Conservation (phyloP, 2,888 invertebrate genomes). For the Iselma pallidipennis region DNA sequence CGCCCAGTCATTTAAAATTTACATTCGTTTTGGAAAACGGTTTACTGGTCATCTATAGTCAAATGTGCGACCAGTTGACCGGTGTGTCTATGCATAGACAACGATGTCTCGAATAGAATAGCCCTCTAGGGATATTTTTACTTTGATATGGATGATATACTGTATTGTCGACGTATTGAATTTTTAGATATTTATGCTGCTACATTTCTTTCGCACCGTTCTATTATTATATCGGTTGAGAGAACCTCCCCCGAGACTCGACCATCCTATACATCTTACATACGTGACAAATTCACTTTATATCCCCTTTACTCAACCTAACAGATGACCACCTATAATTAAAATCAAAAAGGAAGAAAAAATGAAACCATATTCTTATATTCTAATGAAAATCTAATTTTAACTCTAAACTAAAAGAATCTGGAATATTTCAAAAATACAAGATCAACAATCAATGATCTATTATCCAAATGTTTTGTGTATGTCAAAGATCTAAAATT, state of each 20-base stretch:
- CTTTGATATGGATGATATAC: conserved; percentile 56
- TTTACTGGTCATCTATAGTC: conserved; percentile 57
- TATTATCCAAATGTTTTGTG: background rate
- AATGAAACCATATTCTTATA: too few relatives aligned
- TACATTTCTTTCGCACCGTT: conserved; percentile 20
- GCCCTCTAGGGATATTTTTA: conserved; percentile 51
- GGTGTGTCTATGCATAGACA: conserved; percentile 51
- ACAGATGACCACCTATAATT: too few relatives aligned
- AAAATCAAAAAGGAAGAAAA: too few relatives aligned
- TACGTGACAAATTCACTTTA: conserved; percentile 17
- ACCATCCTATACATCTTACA: conserved; percentile 15
- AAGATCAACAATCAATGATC: background rate
- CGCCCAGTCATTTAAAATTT: conserved; percentile 52
- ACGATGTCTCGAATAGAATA: conserved; percentile 52
- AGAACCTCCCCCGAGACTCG: conserved; percentile 16
- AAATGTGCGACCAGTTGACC: conserved; percentile 56
- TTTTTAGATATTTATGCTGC: conserved; percentile 48
- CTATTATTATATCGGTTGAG: conserved; percentile 29
- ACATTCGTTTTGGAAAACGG: conserved; percentile 53
- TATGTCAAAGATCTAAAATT: background rate
- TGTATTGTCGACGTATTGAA: conserved; percentile 52
- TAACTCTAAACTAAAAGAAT: background rate
- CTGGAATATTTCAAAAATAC: background rate
- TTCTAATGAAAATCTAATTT: background rate
- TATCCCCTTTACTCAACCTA: too few relatives aligned